Evolutionary conservation across 2,113 vertebrate species (phyloP).

Genomic region (Vimba vimba): DNA sequence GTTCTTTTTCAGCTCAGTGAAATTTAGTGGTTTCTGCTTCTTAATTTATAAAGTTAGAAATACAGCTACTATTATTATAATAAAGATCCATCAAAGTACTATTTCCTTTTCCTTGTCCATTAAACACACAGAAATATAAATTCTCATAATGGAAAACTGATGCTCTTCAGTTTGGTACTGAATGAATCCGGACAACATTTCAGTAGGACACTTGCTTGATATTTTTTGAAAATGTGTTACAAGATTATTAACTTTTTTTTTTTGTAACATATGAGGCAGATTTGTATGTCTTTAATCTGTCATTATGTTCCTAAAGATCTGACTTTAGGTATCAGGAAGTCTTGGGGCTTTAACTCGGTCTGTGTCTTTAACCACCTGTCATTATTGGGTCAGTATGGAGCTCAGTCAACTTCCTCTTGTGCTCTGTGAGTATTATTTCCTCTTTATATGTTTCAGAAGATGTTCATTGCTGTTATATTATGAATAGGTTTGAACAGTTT

Average conservation of each 20-base stretch:
- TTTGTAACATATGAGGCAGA: not conserved
- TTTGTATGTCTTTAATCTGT: not conserved
- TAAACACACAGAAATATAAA: not conserved
- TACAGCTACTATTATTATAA: too few relatives aligned
- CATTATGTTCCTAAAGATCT: not conserved
- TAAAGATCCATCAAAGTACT: too few relatives aligned
- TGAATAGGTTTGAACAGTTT: not conserved
- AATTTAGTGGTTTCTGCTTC: too few relatives aligned
- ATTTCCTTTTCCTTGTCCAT: not conserved
- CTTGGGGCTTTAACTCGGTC: not conserved
- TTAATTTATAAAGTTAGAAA: too few relatives aligned
- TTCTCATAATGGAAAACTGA: not conserved
- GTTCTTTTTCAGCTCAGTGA: too few relatives aligned
- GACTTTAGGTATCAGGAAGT: not conserved
- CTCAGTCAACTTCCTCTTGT: not conserved
- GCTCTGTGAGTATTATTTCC: conserved; percentile 19
- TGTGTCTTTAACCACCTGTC: not conserved
- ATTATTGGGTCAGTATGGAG: conserved; percentile 19
- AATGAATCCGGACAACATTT: too few relatives aligned
- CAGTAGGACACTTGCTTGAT: too few relatives aligned
- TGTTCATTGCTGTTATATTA: not conserved
- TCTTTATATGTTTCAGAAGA: not conserved
- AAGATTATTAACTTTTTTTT: not conserved
- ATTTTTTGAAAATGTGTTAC: not conserved
- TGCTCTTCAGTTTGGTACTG: too few relatives aligned